Evolutionary conservation across 2,113 vertebrate species (phyloP).

Genomic region (Chrysochloris asiatica): DNA sequence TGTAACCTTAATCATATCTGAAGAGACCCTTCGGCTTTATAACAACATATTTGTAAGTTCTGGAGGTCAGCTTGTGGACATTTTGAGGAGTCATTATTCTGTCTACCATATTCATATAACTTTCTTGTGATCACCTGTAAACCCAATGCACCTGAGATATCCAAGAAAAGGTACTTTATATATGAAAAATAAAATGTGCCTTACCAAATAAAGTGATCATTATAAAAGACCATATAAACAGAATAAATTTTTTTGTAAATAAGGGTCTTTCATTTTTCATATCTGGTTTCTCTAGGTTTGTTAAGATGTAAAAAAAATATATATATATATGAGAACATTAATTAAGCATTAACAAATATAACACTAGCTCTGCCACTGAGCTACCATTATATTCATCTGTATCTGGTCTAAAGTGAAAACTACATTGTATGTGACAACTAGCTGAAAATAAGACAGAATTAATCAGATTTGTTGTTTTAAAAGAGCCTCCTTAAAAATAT

Average conservation of each 20-base stretch:
- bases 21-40: neutral
- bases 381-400: neutral
- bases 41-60: neutral
- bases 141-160: neutral
- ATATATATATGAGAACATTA: neutral
- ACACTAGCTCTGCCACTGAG: neutral
- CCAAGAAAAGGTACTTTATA: neutral
- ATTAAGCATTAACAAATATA: slow-evolving; percentile 16
- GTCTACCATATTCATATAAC: neutral
- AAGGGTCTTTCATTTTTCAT: neutral
- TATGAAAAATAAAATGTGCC: neutral
- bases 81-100: neutral
- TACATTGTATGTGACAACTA: neutral
- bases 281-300: neutral
- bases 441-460: neutral
- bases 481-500: neutral
- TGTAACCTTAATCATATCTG: neutral
- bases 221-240: neutral
- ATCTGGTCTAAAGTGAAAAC: neutral
- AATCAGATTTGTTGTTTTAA: neutral
- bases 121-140: neutral
- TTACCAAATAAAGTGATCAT: neutral
- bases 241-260: neutral
- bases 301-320: neutral
- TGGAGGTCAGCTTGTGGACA: neutral